Evolutionary conservation across 2,797 vertebrate species (phyloP).

Genomic region (Muscicapa comitata): DNA sequence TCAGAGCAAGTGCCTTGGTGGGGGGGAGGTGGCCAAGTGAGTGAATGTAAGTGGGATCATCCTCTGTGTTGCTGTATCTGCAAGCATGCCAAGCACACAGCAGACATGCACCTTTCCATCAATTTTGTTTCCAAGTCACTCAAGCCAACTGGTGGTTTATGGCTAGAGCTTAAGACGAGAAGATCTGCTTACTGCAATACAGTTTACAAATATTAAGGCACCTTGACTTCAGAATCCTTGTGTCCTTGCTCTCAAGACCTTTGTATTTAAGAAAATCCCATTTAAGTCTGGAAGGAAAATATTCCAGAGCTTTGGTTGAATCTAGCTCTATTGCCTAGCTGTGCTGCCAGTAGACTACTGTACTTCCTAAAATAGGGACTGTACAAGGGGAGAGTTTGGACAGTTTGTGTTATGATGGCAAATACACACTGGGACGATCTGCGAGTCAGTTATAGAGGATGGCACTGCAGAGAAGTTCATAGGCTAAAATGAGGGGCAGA

Average conservation of each 20-base stretch:
- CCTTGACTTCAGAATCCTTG: slow-evolving; percentile 28
- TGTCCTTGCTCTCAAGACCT: slow-evolving; percentile 48
- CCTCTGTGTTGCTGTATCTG: not conserved
- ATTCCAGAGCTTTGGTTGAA: not conserved
- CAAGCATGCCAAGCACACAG: slow-evolving; percentile 7
- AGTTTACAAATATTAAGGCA: slow-evolving; percentile 50
- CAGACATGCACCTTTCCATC: not conserved
- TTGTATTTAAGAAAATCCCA: slow-evolving; percentile 42
- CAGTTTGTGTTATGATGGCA: not conserved
- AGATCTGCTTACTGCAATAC: not conserved
- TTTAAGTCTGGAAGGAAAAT: slow-evolving; percentile 22
- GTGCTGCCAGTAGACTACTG: not conserved
- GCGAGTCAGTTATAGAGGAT: not conserved
- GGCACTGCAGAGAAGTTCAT: not conserved
- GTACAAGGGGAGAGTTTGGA: not conserved
- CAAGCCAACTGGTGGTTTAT: slow-evolving; percentile 41
- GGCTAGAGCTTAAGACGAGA: slow-evolving; percentile 34
- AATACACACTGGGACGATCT: not conserved
- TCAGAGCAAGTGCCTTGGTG: not conserved
- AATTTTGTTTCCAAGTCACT: slow-evolving; percentile 28
- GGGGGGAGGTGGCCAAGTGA: not conserved
- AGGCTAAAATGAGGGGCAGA: not conserved
- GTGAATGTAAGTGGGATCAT: not conserved
- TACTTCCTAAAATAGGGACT: not conserved
- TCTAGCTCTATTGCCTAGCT: not conserved